Percentiles rank a stretch among this genome's conserved stretches.
Evolutionary conservation across 2,797 vertebrate species (phyloP).

Genomic region (Macrochelys suwanniensis): DNA sequence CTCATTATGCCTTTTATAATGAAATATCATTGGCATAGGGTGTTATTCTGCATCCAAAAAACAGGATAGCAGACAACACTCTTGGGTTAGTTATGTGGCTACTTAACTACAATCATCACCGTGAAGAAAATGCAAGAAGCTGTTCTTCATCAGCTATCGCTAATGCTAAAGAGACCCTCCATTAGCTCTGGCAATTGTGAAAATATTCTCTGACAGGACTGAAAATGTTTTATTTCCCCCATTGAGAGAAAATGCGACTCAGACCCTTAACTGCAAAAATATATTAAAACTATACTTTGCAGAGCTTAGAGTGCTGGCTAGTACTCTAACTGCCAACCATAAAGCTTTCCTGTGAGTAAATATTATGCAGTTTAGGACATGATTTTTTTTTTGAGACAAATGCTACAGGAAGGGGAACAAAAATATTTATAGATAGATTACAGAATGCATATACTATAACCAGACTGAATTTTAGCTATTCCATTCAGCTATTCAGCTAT

Average conservation of each 20-base stretch:
- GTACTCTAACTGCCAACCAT: not conserved
- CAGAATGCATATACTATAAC: not conserved
- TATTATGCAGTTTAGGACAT: not conserved
- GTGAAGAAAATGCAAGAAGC: not conserved
- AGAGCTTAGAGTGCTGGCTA: not conserved
- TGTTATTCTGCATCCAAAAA: not conserved
- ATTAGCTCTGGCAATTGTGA: not conserved
- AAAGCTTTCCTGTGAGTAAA: not conserved
- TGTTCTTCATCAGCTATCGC: not conserved
- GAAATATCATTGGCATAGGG: not conserved
- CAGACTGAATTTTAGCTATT: conserved; percentile 13
- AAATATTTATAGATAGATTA: not conserved
- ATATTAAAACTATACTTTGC: not conserved
- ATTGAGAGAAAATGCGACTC: not conserved
- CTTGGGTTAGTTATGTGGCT: not conserved
- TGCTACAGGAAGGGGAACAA: conserved; percentile 3
- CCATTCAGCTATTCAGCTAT: not conserved
- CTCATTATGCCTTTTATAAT: not conserved
- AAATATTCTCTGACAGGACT: not conserved
- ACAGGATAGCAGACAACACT: not conserved
- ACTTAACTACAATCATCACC: not conserved
- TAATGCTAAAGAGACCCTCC: not conserved
- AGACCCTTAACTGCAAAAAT: not conserved
- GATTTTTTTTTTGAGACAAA: not conserved
- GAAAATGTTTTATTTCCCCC: not conserved